phyloP scores from a whole-genome alignment of 92 coral and sea anemone species.

The Parazoanthus darwini region DNA sequence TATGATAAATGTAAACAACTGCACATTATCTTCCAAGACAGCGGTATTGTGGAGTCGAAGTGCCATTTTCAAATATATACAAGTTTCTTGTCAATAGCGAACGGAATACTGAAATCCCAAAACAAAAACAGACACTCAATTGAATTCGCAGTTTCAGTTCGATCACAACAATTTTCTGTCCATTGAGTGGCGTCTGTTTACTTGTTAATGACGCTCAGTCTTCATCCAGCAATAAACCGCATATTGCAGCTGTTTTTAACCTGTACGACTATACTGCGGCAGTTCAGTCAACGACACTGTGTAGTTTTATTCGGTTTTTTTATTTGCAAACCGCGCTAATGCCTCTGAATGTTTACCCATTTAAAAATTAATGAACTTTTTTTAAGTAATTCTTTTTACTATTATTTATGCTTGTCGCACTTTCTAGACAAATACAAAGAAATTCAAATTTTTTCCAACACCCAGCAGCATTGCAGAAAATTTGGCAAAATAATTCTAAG shows the following conservation, averaged over 20 bases:
- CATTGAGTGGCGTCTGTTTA: slow-evolving; percentile 27
- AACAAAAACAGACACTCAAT: not conserved
- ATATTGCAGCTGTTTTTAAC: not conserved
- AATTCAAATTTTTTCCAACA: not conserved
- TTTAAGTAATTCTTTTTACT: not conserved
- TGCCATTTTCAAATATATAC: slow-evolving; percentile 62
- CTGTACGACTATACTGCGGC: not conserved
- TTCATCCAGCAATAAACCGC: slow-evolving; percentile 24
- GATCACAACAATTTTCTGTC: not conserved
- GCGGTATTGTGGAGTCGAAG: slow-evolving; percentile 84
- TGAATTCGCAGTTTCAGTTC: not conserved
- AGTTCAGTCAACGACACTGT: not conserved
- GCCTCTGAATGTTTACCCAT: not conserved
- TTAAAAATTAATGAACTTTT: slow-evolving; percentile 34
- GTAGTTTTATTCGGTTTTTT: not conserved
- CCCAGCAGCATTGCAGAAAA: too few species aligned
- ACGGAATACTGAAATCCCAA: not conserved
- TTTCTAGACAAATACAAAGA: not conserved
- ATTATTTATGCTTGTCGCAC: not conserved
- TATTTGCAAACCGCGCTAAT: slow-evolving; percentile 23
- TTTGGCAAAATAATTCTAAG: not conserved
- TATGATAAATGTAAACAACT: slow-evolving; percentile 77
- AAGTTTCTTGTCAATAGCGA: not conserved
- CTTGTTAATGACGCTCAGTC: not conserved
- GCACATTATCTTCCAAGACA: slow-evolving; percentile 63